Conservation (phyloP, 37 sponge, comb jelly and placozoan genomes). For the Hormiphora californensis region DNA sequence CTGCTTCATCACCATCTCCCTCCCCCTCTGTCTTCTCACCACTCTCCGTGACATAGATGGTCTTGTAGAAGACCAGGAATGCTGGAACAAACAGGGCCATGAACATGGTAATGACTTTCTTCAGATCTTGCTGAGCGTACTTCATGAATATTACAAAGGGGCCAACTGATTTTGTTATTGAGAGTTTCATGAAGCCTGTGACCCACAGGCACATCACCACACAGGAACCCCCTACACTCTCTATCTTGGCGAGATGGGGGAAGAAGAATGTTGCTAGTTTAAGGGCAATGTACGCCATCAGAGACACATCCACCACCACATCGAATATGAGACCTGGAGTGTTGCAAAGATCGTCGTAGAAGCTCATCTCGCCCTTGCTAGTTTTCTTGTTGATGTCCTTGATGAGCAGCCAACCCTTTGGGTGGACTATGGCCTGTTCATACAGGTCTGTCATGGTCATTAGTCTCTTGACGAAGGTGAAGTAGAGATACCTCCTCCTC, state of each 20-base stretch:
- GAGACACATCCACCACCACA: not conserved
- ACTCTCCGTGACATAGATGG: slow-evolving; percentile 22
- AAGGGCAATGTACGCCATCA: not conserved
- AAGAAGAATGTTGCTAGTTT: not conserved
- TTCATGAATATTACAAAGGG: slow-evolving; percentile 1
- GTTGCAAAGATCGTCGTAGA: not conserved
- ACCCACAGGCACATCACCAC: not conserved
- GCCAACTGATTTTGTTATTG: not conserved
- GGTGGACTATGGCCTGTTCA: not conserved
- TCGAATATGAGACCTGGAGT: not conserved
- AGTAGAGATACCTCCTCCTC: not conserved
- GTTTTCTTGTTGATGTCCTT: not conserved
- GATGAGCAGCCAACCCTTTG: not conserved
- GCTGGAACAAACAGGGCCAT: not conserved
- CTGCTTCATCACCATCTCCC: not conserved
- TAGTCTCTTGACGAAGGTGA: not conserved
- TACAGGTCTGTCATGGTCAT: not conserved
- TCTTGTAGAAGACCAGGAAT: slow-evolving; percentile 13
- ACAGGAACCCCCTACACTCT: not conserved
- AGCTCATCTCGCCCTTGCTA: not conserved
- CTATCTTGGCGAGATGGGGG: not conserved
- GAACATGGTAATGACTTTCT: slow-evolving; percentile 1
- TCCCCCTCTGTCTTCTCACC: not conserved
- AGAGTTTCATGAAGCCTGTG: not conserved
- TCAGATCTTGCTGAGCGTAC: slow-evolving; percentile 3